A percentile compares a stretch with the other conserved stretches of the same genome.
Evolutionary conservation across 2,797 vertebrate species (phyloP).

Genomic region (Fundulus diaphanus): DNA sequence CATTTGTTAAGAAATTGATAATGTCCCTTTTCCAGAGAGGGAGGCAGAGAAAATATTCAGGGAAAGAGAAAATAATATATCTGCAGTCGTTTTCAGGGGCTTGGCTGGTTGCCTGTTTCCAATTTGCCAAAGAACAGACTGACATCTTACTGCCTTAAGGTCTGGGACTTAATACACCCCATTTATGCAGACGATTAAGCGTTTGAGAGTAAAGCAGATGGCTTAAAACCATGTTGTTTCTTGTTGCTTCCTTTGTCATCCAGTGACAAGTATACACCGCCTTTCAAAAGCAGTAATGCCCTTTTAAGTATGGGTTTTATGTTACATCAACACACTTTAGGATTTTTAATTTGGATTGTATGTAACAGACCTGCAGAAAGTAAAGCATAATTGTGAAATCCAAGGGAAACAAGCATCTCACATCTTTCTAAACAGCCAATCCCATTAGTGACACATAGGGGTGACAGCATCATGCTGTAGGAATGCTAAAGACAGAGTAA

Average conservation of each 20-base stretch:
- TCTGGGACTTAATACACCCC: conserved; percentile 14
- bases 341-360: neutral
- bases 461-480: neutral
- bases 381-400: neutral
- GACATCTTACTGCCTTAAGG: conserved; percentile 27
- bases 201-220: neutral
- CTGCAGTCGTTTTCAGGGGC: conserved; percentile 24
- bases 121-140: conserved; percentile 23
- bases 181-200: conserved; percentile 29
- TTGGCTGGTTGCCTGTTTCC: conserved; percentile 23
- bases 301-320: no score
- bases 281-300: neutral
- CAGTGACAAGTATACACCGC: neutral
- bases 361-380: neutral
- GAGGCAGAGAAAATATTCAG: conserved; percentile 27
- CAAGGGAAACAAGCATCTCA: neutral
- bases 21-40: conserved; percentile 34
- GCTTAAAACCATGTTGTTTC: neutral
- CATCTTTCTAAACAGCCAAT: neutral
- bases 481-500: neutral
- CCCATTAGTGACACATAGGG: no score
- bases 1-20: conserved; percentile 49
- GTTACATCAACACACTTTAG: neutral
- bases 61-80: conserved; percentile 34
- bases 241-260: neutral